Conservation (phyloP, 1,140 invertebrate genomes). For the Zaprionus lachaisei region DNA sequence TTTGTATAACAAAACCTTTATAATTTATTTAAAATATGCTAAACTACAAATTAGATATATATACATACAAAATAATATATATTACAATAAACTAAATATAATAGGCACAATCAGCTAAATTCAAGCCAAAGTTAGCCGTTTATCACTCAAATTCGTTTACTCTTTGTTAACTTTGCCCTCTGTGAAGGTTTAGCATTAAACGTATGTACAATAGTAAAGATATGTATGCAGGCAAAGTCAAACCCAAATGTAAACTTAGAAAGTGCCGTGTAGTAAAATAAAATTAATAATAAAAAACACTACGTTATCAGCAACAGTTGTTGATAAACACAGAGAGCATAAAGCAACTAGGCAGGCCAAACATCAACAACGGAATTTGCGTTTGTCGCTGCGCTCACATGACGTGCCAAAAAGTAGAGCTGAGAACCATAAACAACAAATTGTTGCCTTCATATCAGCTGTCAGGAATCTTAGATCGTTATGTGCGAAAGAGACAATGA, state of each 20-base stretch:
- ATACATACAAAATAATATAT: too few species aligned
- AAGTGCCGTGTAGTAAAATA: neutral
- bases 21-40: too few species aligned
- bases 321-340: constrained; percentile 8
- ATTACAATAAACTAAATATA: too few species aligned
- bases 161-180: neutral
- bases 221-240: neutral
- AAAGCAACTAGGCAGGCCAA: constrained; percentile 10
- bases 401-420: constrained; percentile 9
- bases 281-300: neutral
- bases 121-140: too few species aligned
- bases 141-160: too few species aligned
- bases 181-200: neutral
- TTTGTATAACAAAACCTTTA: too few species aligned
- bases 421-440: neutral
- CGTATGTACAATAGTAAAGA: neutral
- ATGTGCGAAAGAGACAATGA: neutral
- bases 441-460: constrained; percentile 18
- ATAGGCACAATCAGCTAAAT: too few species aligned
- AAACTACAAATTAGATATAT: too few species aligned
- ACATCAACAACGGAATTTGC: constrained; percentile 53
- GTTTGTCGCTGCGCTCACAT: constrained; percentile 40
- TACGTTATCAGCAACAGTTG: constrained; percentile 16
- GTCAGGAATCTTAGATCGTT: constrained; percentile 19
- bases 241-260: neutral